Conservation (phyloP, 2,797 vertebrate species). For the Harpagifer antarcticus region DNA sequence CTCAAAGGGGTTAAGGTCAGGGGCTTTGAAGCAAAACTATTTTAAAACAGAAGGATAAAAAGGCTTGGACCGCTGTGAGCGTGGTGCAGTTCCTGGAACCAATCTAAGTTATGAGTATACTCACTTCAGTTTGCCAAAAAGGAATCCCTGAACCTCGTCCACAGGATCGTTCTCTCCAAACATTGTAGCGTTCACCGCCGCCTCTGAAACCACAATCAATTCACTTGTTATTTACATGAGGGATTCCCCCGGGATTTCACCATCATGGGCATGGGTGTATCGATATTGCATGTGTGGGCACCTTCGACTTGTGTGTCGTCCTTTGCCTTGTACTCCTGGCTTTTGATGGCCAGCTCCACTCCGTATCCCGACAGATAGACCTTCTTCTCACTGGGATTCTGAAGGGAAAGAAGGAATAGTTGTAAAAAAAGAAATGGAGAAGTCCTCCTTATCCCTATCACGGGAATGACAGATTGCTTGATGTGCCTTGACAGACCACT, state of each 20-base stretch:
- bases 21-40: slow-evolving; percentile 28
- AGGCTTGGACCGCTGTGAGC: slow-evolving; percentile 24
- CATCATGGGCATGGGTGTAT: slow-evolving; percentile 20
- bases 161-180: slow-evolving; percentile 94
- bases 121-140: slow-evolving; percentile 98
- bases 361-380: slow-evolving; percentile 96
- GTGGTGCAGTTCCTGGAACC: slow-evolving; percentile 43
- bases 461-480: background rate
- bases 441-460: background rate
- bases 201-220: slow-evolving; percentile 83
- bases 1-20: background rate
- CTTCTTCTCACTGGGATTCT: slow-evolving; percentile 89
- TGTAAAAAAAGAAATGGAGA: slow-evolving; percentile 3
- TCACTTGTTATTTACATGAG: slow-evolving; percentile 58
- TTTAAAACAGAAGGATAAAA: background rate
- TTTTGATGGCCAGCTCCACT: slow-evolving; percentile 98
- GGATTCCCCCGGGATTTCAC: slow-evolving; percentile 42
- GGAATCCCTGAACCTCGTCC: slow-evolving; percentile 98
- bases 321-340: slow-evolving; percentile 98
- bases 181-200: slow-evolving; percentile 92
- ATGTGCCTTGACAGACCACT: slow-evolving; percentile 2
- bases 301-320: slow-evolving; percentile 99
- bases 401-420: slow-evolving; percentile 15
- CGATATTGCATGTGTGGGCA: slow-evolving; percentile 53
- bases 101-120: slow-evolving; percentile 67